These are phyloP conservation scores for Monopis laevigella DNA, from an alignment of 2,888 invertebrate genomes.

Conservation along the genomic window DNA sequence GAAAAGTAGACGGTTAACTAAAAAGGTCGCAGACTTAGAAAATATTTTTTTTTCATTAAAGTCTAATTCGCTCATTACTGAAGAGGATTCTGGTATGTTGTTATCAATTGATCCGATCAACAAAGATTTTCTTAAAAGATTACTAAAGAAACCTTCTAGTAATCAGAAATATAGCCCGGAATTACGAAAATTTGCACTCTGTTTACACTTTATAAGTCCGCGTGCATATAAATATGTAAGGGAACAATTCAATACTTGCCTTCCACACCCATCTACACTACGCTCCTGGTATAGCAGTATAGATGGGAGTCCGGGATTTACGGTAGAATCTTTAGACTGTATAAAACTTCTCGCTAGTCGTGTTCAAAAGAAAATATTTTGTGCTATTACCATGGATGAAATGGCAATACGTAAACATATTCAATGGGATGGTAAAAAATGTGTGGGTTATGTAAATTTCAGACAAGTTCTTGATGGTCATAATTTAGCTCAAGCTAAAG, in stretches of 20 bases:
- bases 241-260: slow-evolving; percentile 2
- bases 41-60: not conserved
- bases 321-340: slow-evolving; percentile 1
- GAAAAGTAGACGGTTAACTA: not conserved
- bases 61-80: not conserved
- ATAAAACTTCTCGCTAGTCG: slow-evolving; percentile 1
- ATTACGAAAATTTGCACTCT: slow-evolving; percentile 5
- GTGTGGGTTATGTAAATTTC: slow-evolving; percentile 4
- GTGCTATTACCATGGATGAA: slow-evolving; percentile 7
- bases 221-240: slow-evolving; percentile 7
- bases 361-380: slow-evolving; percentile 5
- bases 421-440: slow-evolving; percentile 1
- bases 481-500: not conserved
- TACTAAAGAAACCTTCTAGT: not conserved
- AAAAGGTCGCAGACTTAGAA: slow-evolving; percentile 1
- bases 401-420: not conserved
- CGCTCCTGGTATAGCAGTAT: slow-evolving; percentile 3
- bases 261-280: slow-evolving; percentile 5
- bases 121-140: slow-evolving; percentile 3
- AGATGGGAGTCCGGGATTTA: slow-evolving; percentile 8
- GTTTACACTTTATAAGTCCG: slow-evolving; percentile 6
- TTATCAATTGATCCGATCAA: slow-evolving; percentile 1
- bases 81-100: slow-evolving; percentile 3
- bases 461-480: not conserved
- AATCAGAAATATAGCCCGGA: not conserved